A percentile compares a stretch with the other conserved stretches of the same genome.
Conservation (phyloP, 2,888 invertebrate genomes). For the Lasioglossum pauxillum region DNA sequence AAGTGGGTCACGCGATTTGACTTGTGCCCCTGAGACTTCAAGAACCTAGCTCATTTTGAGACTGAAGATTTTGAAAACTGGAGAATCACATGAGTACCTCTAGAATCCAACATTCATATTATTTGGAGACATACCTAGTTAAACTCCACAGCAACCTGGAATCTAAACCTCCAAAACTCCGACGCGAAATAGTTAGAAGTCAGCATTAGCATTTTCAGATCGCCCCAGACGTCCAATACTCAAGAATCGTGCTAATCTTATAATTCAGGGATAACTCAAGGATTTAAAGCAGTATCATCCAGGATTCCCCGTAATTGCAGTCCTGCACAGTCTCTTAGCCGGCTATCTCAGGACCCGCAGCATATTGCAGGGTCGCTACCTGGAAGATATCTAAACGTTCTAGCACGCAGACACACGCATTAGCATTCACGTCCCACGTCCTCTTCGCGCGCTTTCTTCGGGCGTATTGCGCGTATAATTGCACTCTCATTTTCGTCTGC, state of each 20-base stretch:
- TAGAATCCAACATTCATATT: too few species aligned
- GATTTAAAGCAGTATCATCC: background rate
- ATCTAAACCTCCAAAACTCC: background rate
- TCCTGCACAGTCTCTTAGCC: background rate
- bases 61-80: background rate
- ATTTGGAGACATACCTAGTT: background rate
- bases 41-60: background rate
- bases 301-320: background rate
- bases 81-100: too few species aligned
- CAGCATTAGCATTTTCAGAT: background rate
- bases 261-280: background rate
- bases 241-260: background rate
- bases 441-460: conserved; percentile 22
- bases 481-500: conserved; percentile 48
- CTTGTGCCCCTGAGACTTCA: background rate
- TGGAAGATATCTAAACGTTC: background rate
- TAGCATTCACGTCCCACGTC: background rate
- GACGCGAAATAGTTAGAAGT: too few species aligned
- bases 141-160: background rate
- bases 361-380: background rate
- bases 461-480: conserved; percentile 49
- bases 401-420: background rate
- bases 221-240: background rate
- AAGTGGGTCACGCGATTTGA: background rate
- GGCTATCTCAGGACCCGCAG: background rate